Base-by-base conservation (phyloP, 1,140 invertebrate genomes). In the Papilio glaucus region DNA sequence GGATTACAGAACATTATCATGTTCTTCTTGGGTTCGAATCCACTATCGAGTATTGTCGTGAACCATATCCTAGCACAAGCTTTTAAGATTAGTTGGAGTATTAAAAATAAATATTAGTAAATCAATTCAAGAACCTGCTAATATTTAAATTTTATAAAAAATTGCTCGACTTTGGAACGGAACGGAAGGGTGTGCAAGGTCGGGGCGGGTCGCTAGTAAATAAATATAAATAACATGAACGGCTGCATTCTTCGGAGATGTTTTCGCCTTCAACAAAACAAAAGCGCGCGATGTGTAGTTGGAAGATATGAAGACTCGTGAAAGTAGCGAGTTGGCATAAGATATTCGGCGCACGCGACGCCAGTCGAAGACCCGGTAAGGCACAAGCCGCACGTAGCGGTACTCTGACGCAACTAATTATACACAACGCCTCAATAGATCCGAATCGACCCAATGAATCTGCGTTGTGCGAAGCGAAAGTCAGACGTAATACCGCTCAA, bases 341-440 rank as follows among this genome's bases (percentile, higher is more conserved):
- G 72, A 76, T 87, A 88, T 90, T 86, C 87, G 24, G 74, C 72
- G 78, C 87, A 88, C 89, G 84, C 82, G 73, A 84, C 74, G 72
- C 72, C 70, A 41, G 67, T 72, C 74, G 78, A 72, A 74, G 77
- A 71, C 72, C 78, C 78, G 77, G 84, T 86, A 85, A 81, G 80
- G 77, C 83, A 85, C 75, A 77, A 72, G 72, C 67, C 77, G 61
- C 76, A 85, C 83, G 80, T 89, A 89, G 83, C 85, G 84, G 85
- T 83, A 85, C 62, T 85, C 78, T 90, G 88, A 91, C 87, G 90
- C 84, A 90, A 91, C 86, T 84, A 87, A 90, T 88, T 90, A 88
- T 85, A 87, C 79, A 85, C 81, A 85, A 88, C 84, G 75, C 77
- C 76, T 82, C 80, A 82, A 83, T 86, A 79, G 83, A 81, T 68